Base-by-base conservation (phyloP, 1,140 invertebrate species). In the Gryllus bimaculatus region DNA sequence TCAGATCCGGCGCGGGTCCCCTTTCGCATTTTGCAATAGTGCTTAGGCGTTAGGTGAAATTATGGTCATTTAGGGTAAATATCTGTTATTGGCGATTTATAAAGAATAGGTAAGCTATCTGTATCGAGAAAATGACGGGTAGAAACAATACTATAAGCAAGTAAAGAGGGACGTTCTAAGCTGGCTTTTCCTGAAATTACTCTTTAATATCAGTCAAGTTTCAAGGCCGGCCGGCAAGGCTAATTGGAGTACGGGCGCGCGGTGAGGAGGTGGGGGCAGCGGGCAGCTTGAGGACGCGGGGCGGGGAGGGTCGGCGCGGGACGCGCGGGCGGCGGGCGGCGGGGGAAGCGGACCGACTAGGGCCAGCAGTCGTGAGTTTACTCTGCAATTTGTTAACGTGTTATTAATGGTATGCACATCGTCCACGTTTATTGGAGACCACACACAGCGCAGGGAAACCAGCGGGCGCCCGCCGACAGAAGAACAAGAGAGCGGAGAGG, bases 381-480 rank as follows among this genome's bases (percentile, higher is more conserved):
- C 78, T 78, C 49, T 78, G 78, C 78, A 78, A 73, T 78, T 78
- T 78, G 48, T 74, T 78, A 78, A 78, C 78, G 78, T 78, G 78
- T 78, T 74, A 78, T 78, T 78, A 78, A 78, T 78, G 78, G 48
- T 78, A 74, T 78, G 78, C 78, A 78, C 66, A 78, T 78, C 78
- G 47, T 47, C 48, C 47, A 74, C 39, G n/a, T 74, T 78, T 78
- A 78, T 74, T n/a, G 66, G 78, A 18, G 78, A 78, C 78, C 78
- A 74, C 78, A 78, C 78, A 78, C 78, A 73, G 76, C 73, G 78
- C 26, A 12, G 8, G 78, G 26, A 26, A 75, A 47, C 10, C 74
- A 47, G 74, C 74, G 20, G 74, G 12, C 74, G 20, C 12, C 74
- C 74, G 54, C 10, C 54, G 10, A 39, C 13, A 76, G 74, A 15